phyloP scores from a whole-genome alignment of 2,888 invertebrate genomes.

The Euzophera pinguis region DNA sequence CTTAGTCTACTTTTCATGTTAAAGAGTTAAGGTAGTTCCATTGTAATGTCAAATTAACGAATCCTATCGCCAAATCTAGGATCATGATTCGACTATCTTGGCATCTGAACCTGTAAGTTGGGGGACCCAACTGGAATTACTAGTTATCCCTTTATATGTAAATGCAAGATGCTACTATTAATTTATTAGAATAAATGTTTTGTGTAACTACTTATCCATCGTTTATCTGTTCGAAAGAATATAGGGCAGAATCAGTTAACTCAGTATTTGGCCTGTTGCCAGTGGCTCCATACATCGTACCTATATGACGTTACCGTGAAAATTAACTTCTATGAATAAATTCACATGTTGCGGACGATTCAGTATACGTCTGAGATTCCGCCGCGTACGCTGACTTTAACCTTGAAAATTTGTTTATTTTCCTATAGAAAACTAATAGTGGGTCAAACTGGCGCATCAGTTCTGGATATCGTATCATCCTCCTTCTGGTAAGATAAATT shows the following conservation, averaged over 20 bases:
- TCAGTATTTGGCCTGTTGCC: constrained; percentile 49
- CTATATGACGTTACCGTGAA: constrained; percentile 47
- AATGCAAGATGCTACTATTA: no score
- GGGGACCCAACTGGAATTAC: no score
- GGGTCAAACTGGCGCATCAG: constrained; percentile 88
- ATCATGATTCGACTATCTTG: no score
- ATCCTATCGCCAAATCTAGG: no score
- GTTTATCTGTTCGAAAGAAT: neutral
- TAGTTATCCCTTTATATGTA: no score
- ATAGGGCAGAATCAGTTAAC: constrained; percentile 6
- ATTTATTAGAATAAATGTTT: no score
- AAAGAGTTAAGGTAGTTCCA: no score
- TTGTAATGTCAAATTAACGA: no score
- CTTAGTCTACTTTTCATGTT: no score
- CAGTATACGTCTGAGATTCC: constrained; percentile 35
- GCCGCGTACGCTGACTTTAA: constrained; percentile 25
- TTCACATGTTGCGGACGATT: constrained; percentile 44
- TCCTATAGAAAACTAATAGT: constrained; percentile 8
- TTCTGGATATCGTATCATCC: constrained; percentile 93
- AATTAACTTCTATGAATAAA: constrained; percentile 76
- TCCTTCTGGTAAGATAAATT: constrained; percentile 80
- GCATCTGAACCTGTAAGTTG: no score
- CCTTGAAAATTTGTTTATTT: constrained; percentile 21
- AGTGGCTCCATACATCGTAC: constrained; percentile 46
- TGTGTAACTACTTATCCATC: neutral